A percentile compares a stretch with the other conserved stretches of the same genome.
These are phyloP conservation scores for Drosophila parabipectinata DNA, from an alignment of 1,140 invertebrate species.

Conservation along the genomic window DNA sequence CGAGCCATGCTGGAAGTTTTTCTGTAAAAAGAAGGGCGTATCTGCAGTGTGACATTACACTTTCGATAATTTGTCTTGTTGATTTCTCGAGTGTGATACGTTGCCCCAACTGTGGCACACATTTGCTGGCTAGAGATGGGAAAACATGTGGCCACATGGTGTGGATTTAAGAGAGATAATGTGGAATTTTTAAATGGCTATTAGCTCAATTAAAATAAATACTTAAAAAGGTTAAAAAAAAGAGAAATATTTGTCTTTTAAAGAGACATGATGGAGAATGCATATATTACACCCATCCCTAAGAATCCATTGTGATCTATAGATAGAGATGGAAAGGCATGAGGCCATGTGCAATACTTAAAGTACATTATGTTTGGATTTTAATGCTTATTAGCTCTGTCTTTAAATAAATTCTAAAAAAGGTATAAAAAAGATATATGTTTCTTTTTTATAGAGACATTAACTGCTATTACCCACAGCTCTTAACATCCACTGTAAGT, in stretches of 20 bases:
- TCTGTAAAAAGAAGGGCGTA: slow-evolving; percentile 2
- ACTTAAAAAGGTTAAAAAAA: not conserved
- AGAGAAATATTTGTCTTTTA: not conserved
- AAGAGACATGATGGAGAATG: not conserved
- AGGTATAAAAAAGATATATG: no score
- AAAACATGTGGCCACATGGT: slow-evolving; percentile 12
- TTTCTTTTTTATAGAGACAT: no score
- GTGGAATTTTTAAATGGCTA: not conserved
- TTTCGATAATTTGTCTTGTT: slow-evolving; percentile 62
- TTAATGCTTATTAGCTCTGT: no score
- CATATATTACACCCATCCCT: no score
- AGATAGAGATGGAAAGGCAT: no score
- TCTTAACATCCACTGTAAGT: no score
- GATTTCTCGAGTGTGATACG: slow-evolving; percentile 47
- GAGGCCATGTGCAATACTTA: no score
- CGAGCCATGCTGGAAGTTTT: slow-evolving; percentile 31
- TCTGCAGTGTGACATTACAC: slow-evolving; percentile 24
- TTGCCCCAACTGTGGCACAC: not conserved
- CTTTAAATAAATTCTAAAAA: no score
- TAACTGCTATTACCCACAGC: no score
- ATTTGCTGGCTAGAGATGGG: slow-evolving; percentile 17
- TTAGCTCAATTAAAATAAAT: not conserved
- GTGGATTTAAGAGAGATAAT: no score
- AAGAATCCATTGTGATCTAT: no score
- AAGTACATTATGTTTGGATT: no score